Conservation (phyloP, 2,888 invertebrate genomes). For the Heliconius hortense region DNA sequence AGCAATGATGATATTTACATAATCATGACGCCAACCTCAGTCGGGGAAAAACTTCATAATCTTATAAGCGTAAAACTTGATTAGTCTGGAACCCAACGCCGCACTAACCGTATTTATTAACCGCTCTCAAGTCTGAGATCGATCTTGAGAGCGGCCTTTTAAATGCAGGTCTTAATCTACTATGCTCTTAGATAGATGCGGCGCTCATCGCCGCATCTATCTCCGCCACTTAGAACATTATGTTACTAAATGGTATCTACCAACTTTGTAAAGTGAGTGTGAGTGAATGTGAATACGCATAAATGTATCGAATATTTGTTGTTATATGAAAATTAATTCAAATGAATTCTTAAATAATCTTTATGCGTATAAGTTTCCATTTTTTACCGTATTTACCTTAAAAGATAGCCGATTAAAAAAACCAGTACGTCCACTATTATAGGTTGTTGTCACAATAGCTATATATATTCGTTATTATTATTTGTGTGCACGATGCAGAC, state of each 20-base stretch:
- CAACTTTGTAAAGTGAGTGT: neutral
- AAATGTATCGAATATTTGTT: neutral
- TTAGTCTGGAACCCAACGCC: neutral
- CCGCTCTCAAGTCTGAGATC: too few species aligned
- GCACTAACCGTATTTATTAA: neutral
- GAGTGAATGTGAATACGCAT: neutral
- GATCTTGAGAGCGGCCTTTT: too few species aligned
- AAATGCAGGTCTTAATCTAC: too few species aligned
- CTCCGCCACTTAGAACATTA: neutral
- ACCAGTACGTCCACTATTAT: neutral
- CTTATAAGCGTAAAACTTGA: neutral
- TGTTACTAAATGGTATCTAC: neutral
- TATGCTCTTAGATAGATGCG: neutral
- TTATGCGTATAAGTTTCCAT: neutral
- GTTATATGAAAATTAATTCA: too few species aligned
- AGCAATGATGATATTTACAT: neutral
- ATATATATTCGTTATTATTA: neutral
- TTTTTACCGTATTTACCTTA: neutral
- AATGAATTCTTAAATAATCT: too few species aligned
- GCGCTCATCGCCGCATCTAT: too few species aligned
- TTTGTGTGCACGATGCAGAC: slow-evolving; percentile 22
- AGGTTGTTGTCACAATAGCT: neutral
- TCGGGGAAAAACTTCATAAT: neutral
- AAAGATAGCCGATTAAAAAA: neutral
- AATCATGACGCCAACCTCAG: too few species aligned